Evolutionary conservation across 1,140 invertebrate genomes (phyloP), one percentile per base, ranked within the genome.

Genomic region (Drosophila asahinai): DNA sequence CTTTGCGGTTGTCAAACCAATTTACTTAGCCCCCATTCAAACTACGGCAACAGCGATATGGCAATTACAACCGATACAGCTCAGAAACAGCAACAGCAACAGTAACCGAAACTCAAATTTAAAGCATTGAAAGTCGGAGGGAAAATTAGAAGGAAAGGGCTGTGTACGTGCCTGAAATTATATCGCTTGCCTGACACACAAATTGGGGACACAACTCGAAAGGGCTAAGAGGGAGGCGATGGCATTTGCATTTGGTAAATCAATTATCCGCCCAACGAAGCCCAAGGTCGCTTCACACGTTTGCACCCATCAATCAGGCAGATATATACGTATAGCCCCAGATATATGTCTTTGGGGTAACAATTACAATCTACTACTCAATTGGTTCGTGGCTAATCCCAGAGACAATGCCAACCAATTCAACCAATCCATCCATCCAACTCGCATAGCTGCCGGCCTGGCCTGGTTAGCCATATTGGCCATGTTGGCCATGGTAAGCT

Each of bases 81-180:
- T 30, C 27, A 40, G 22, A 47, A 58, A 58, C 52, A 22, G 19
- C 17, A 60, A 43, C 67, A 22, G 52, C 36, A 71, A 38, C 36
- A 17, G 52, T 27, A 72, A 38, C 36, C 11, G 25, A 51, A 64
- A 70, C 64, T 17, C 51, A 57, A 55, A 77, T 82, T 77, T 82
- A 72, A 82, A 72, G 77, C 33, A 36, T 45, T 62, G 36, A 36
- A 22, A 30, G 19, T 5, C 22, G 55, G 65, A 38, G 51, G 54
- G 45, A 19, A 43, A 55, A 40, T 55, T 15, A 55, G 54, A 38
- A 40, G 43, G 49, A 67, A 74, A 65, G 19, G 66, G 58, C 48
- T 48, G 64, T 62, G 80, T 77, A 82, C 80, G 80, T 81, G 80
- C 66, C 67, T 73, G 74, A 81, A 81, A 81, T 82, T 72, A 48